Evolutionary conservation across 2,888 invertebrate genomes (phyloP).

Genomic region (Mylabris sibirica): DNA sequence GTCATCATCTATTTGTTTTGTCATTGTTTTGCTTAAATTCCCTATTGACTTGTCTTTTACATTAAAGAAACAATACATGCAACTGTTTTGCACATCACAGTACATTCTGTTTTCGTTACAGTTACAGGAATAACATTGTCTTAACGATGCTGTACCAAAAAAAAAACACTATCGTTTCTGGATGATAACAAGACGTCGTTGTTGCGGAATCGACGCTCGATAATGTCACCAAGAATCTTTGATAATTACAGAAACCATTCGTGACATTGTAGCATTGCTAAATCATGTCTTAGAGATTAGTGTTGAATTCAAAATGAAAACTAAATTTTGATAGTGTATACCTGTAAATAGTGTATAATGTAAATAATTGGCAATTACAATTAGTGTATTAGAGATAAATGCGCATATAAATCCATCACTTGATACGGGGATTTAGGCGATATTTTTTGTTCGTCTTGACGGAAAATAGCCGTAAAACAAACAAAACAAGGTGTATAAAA

Average conservation of each 20-base stretch:
- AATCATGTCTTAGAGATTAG: conserved; percentile 15
- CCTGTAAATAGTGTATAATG: background rate
- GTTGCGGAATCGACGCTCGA: conserved; percentile 15
- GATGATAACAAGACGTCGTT: conserved; percentile 22
- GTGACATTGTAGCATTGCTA: conserved; percentile 13
- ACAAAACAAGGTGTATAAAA: conserved; percentile 50
- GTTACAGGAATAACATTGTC: background rate
- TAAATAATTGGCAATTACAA: conserved; percentile 24
- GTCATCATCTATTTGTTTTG: conserved; percentile 50
- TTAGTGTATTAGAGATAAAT: conserved; percentile 22
- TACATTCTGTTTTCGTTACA: background rate
- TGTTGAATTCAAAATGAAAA: background rate
- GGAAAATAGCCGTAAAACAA: conserved; percentile 46
- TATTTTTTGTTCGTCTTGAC: conserved; percentile 34
- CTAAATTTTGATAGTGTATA: conserved; percentile 2
- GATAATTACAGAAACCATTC: conserved; percentile 14
- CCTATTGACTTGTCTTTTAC: conserved; percentile 5
- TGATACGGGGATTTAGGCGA: conserved; percentile 14
- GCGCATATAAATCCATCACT: conserved; percentile 26
- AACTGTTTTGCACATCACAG: conserved; percentile 17
- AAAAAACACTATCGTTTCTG: background rate
- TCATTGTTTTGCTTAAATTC: conserved; percentile 50
- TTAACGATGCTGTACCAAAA: background rate
- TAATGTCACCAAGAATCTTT: conserved; percentile 15
- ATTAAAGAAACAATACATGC: background rate